A percentile compares a stretch with the other conserved stretches of the same genome.
These are phyloP conservation scores for Macroglossus sobrinus DNA, from an alignment of 2,113 vertebrate species.

Conservation along the genomic window DNA sequence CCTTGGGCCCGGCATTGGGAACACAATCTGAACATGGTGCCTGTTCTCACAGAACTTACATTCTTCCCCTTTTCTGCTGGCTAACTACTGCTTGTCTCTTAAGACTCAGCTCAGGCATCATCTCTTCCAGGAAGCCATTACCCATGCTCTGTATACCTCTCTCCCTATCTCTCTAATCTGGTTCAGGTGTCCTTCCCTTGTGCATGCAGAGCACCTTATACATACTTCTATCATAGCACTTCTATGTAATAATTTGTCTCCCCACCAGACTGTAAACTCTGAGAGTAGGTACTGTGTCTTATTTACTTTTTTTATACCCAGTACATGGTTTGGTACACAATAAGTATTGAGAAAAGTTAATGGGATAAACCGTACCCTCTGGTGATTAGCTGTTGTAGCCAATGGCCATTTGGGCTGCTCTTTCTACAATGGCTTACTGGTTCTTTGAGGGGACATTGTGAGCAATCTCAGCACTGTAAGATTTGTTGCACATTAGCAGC, in stretches of 20 bases:
- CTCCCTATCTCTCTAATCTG: not conserved
- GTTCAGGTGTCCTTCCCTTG: not conserved
- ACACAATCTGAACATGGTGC: not conserved
- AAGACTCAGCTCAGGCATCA: not conserved
- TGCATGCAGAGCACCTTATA: not conserved
- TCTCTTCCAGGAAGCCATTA: not conserved
- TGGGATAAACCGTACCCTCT: slow-evolving; percentile 51
- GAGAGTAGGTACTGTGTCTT: not conserved
- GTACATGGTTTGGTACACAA: not conserved
- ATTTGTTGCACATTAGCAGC: no score
- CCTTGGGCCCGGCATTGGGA: not conserved
- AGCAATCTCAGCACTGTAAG: no score
- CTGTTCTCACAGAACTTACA: not conserved
- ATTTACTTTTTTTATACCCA: slow-evolving; percentile 60
- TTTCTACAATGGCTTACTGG: no score
- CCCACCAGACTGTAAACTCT: not conserved
- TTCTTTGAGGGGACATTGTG: no score
- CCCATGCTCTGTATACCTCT: not conserved
- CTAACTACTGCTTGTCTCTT: not conserved
- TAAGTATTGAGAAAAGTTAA: not conserved
- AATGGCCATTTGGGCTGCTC: no score
- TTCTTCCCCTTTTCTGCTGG: not conserved
- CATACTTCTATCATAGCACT: not conserved
- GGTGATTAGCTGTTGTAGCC: slow-evolving; percentile 1
- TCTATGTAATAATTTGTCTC: not conserved